Percentiles rank a stretch among this genome's conserved stretches.
phyloP scores from a whole-genome alignment of 2,797 vertebrate species.

The Brotula barbata region DNA sequence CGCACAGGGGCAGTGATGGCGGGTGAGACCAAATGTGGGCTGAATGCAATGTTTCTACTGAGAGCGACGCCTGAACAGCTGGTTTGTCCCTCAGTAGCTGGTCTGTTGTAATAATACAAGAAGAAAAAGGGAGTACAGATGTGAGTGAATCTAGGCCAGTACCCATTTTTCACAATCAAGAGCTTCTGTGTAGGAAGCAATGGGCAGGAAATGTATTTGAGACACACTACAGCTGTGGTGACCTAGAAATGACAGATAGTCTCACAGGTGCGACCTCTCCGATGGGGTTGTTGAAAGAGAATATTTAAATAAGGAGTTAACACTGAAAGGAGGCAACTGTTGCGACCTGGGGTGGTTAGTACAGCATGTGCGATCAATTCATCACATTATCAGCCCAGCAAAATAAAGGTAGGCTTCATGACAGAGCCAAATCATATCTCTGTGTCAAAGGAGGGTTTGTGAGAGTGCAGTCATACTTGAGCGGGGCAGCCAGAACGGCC shows the following conservation, averaged over 20 bases:
- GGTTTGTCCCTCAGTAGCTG: slow-evolving; percentile 82
- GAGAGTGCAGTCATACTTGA: slow-evolving; percentile 50
- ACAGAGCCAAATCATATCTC: neutral
- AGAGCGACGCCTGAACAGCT: slow-evolving; percentile 74
- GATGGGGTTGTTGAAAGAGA: slow-evolving; percentile 19
- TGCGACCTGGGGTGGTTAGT: slow-evolving; percentile 15
- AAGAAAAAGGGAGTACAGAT: slow-evolving; percentile 59
- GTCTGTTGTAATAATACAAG: slow-evolving; percentile 71
- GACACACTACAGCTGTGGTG: slow-evolving; percentile 54
- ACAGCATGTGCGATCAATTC: slow-evolving; percentile 1
- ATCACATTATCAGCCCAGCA: neutral
- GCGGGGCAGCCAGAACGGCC: slow-evolving; percentile 80
- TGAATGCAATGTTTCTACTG: slow-evolving; percentile 67
- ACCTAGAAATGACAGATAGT: slow-evolving; percentile 35
- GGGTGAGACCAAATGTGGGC: slow-evolving; percentile 44
- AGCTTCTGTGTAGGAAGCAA: slow-evolving; percentile 47
- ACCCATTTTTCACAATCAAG: slow-evolving; percentile 63
- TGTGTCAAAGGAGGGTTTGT: slow-evolving; percentile 1
- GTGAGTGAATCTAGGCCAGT: slow-evolving; percentile 33
- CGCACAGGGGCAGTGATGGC: slow-evolving; percentile 56
- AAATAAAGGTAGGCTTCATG: slow-evolving; percentile 1
- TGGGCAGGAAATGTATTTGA: slow-evolving; percentile 50
- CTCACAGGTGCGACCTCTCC: slow-evolving; percentile 15
- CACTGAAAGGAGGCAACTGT: slow-evolving; percentile 9
- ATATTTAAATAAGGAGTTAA: slow-evolving; percentile 17